Evolutionary conservation across 2,113 vertebrate genomes (phyloP).

Genomic region (Deroptyus accipitrinus): DNA sequence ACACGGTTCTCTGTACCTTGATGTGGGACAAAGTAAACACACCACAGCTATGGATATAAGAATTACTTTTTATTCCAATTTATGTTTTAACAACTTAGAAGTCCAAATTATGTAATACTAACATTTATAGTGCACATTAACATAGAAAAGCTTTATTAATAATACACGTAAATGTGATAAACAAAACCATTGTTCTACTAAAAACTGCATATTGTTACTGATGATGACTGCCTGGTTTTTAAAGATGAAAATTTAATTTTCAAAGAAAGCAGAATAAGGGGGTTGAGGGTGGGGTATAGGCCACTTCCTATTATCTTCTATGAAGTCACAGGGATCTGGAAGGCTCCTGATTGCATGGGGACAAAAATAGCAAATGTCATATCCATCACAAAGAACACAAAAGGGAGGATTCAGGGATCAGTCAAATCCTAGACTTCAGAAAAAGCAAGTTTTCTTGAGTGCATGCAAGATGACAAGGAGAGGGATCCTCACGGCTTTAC

Average conservation of each 20-base stretch:
- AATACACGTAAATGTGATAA: not conserved
- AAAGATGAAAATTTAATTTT: not conserved
- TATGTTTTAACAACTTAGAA: not conserved
- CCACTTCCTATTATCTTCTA: not conserved
- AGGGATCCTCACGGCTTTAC: not conserved
- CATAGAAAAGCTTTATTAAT: not conserved
- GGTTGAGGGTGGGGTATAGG: accelerated
- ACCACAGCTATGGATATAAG: not conserved
- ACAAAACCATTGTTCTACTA: not conserved
- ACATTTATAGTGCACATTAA: not conserved
- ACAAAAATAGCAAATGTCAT: accelerated
- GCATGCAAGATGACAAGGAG: not conserved
- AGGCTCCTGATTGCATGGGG: not conserved
- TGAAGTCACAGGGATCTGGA: not conserved
- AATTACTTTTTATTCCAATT: not conserved
- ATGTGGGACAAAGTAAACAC: not conserved
- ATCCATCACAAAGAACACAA: not conserved
- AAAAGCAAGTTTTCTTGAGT: not conserved
- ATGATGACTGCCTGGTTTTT: not conserved
- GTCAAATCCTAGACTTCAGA: not conserved
- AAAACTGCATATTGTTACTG: not conserved
- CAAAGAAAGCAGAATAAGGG: not conserved
- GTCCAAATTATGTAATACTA: not conserved
- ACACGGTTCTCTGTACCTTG: not conserved
- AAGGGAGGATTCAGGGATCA: not conserved